Conservation (phyloP, 1,140 invertebrate species). For the Globodera ellingtonae region DNA sequence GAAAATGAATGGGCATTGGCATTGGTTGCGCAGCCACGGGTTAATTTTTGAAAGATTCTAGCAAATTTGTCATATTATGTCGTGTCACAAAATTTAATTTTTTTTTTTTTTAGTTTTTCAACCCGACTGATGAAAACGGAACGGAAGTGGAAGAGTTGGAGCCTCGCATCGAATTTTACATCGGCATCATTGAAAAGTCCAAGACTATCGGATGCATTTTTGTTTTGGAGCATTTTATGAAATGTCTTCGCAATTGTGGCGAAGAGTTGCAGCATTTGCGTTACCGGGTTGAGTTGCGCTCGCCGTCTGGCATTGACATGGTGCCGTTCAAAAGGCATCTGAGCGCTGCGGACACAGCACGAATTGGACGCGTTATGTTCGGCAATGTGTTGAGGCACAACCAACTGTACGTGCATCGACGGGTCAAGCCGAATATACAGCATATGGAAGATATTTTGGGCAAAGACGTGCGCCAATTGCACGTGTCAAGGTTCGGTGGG, state of each 20-base stretch:
- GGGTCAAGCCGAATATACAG: not conserved
- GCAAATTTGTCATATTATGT: not conserved
- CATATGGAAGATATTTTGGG: not conserved
- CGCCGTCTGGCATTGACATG: not conserved
- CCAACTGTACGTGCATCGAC: conserved; percentile 2
- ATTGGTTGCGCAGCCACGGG: not conserved
- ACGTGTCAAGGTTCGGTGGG: not conserved
- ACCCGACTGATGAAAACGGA: not conserved
- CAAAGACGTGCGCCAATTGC: not conserved
- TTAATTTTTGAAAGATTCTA: not conserved
- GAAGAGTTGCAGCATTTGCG: not conserved
- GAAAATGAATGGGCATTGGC: not conserved
- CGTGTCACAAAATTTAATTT: not conserved
- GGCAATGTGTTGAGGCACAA: conserved; percentile 18
- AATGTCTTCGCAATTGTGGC: not conserved
- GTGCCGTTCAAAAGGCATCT: conserved; percentile 22
- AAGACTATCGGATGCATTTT: not conserved
- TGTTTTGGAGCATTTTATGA: conserved; percentile 21
- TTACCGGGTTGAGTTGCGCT: not conserved
- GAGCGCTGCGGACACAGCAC: conserved; percentile 15
- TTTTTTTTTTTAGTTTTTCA: not conserved
- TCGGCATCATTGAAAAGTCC: not conserved
- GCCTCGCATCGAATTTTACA: conserved; percentile 2
- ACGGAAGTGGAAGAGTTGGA: conserved; percentile 14
- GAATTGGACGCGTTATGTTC: not conserved